Evolutionary conservation across 2,888 invertebrate genomes (phyloP), one percentile per base, ranked within the genome.

Genomic region (Erebia palarica): DNA sequence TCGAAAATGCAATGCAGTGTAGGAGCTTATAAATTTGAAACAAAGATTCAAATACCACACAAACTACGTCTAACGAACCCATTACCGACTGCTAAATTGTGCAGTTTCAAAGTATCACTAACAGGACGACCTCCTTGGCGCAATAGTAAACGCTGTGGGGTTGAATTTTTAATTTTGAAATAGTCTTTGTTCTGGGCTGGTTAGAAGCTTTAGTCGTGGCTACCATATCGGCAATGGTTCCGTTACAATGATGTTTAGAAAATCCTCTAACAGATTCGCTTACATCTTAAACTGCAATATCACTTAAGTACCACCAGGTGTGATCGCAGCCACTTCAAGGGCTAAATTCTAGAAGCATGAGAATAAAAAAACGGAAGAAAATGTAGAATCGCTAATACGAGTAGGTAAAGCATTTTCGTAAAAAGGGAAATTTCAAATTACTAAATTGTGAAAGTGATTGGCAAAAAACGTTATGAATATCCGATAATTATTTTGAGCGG

Each of bases 391-490:
- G 65, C 14, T 36, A 55, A 57, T 65, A 44, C 13, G 10, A 27
- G 65, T 18, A 16, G 44, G 44, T 65, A 44, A 13, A n/a, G 49
- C 59, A 59, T 59, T 49, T 67, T 27, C 49, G 59, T 49, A 4
- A 16, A 59, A 67, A 59, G 36, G 44, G 59, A 67, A 67, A 67
- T 49, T 67, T 59, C 49, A 27, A 67, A 67, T 65, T 65, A 44
- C 53, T 18, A 65, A 53, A 65, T 67, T 67, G 67, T 16, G 57
- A 59, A 67, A 67, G 58, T 67, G 67, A 67, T 67, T 59, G 67
- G 67, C 59, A 57, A 67, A 67, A 66, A 67, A 59, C 58, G 67
- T 67, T 67, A 59, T 59, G 67, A 67, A 67, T 67, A 59, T 67
- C 67, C 59, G 59, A 67, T 67, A 67, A 67, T 67, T 59, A 67